A percentile compares a stretch with the other conserved stretches of the same genome.
phyloP scores from a whole-genome alignment of 2,797 vertebrate genomes.

The Hephaestus fuliginosus region DNA sequence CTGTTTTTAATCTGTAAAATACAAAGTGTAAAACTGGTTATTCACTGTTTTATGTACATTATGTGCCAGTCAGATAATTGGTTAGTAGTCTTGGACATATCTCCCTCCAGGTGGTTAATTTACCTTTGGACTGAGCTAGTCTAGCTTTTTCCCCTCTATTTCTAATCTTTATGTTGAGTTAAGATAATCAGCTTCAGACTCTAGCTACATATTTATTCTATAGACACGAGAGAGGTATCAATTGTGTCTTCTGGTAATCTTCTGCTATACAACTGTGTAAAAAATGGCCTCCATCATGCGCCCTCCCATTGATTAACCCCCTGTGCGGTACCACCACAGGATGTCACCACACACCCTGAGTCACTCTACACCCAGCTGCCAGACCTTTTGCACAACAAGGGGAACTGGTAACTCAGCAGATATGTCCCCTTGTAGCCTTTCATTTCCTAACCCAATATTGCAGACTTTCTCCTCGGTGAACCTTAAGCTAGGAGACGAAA shows the following conservation, averaged over 20 bases:
- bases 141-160: no score
- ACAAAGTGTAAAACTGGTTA: no score
- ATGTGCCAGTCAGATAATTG: no score
- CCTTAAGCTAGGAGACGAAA: constrained; percentile 40
- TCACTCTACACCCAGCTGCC: constrained; percentile 48
- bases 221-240: background rate
- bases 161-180: no score
- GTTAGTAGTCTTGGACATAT: no score
- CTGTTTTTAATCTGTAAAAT: background rate
- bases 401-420: constrained; percentile 48
- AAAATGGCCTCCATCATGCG: constrained; percentile 12
- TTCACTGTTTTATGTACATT: no score
- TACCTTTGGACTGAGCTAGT: no score
- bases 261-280: background rate
- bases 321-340: constrained; percentile 7
- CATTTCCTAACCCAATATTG: constrained; percentile 71
- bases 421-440: constrained; percentile 61
- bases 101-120: no score
- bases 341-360: constrained; percentile 45
- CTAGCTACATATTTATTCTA: background rate
- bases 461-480: constrained; percentile 60
- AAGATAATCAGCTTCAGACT: background rate
- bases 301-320: constrained; percentile 2
- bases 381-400: constrained; percentile 34
- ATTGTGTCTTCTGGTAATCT: background rate